These are phyloP conservation scores for Julus scandinavius DNA, from an alignment of 2,888 invertebrate genomes.

Conservation along the genomic window DNA sequence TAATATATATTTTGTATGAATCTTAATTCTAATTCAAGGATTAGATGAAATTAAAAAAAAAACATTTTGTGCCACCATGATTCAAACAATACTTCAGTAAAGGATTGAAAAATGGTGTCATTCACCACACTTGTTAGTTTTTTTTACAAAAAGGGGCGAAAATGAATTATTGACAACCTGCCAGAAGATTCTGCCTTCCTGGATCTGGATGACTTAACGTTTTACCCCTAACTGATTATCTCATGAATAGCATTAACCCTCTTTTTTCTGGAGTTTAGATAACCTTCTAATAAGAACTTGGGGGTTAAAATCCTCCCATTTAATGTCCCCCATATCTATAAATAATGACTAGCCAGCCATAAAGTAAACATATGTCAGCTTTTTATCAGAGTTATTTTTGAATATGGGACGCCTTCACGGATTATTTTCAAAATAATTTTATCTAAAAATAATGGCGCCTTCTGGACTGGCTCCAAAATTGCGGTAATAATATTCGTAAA, in stretches of 20 bases:
- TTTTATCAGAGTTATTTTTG: constrained; percentile 12
- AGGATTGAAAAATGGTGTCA: no score
- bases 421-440: constrained; percentile 9
- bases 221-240: not conserved
- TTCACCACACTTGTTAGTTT: no score
- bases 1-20: no score
- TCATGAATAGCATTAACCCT: not conserved
- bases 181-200: not conserved
- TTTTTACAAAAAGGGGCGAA: not conserved
- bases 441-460: not conserved
- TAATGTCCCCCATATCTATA: not conserved
- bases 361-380: constrained; percentile 27
- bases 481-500: not conserved
- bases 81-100: no score
- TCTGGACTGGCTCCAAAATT: not conserved
- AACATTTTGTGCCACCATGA: no score
- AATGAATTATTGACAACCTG: constrained; percentile 6
- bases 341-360: not conserved
- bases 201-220: not conserved
- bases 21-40: no score
- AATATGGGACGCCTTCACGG: not conserved
- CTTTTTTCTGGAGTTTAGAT: not conserved
- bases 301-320: not conserved
- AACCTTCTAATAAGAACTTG: not conserved
- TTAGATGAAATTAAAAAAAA: no score